phyloP scores from a whole-genome alignment of 2,888 invertebrate genomes.

The Spodoptera exigua region DNA sequence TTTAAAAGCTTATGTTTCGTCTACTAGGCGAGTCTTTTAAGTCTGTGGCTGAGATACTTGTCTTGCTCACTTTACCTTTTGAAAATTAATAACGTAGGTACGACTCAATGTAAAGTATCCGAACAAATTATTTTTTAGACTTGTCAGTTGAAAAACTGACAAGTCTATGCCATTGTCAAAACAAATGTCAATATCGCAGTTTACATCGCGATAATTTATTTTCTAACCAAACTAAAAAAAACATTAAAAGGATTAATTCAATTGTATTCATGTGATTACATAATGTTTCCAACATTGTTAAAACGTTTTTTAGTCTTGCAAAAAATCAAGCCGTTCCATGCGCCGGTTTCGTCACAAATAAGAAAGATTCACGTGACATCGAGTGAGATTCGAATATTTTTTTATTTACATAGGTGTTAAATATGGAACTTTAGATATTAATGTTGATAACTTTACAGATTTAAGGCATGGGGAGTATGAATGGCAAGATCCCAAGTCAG shows the following conservation, averaged over 20 bases:
- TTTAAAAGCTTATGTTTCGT: too few species aligned
- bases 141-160: slow-evolving; percentile 1
- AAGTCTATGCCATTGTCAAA: slow-evolving; percentile 16
- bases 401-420: slow-evolving; percentile 30
- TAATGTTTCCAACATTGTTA: slow-evolving; percentile 62
- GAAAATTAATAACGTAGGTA: too few species aligned
- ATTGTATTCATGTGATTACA: slow-evolving; percentile 55
- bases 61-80: too few species aligned
- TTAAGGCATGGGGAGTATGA: slow-evolving; percentile 95
- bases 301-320: slow-evolving; percentile 34
- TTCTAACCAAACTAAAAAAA: slow-evolving; percentile 57
- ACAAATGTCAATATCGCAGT: slow-evolving; percentile 12
- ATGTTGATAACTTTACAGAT: slow-evolving; percentile 76
- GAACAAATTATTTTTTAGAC: background rate
- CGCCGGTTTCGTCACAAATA: slow-evolving; percentile 47
- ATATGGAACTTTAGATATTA: slow-evolving; percentile 13
- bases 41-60: too few species aligned
- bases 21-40: too few species aligned
- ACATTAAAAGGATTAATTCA: slow-evolving; percentile 35
- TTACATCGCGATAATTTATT: slow-evolving; percentile 43
- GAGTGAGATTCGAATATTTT: slow-evolving; percentile 60
- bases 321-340: slow-evolving; percentile 49
- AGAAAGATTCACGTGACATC: slow-evolving; percentile 70
- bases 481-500: slow-evolving; percentile 96
- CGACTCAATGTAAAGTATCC: background rate